Conservation (phyloP, 2,888 invertebrate species). For the Lutraria lutraria region DNA sequence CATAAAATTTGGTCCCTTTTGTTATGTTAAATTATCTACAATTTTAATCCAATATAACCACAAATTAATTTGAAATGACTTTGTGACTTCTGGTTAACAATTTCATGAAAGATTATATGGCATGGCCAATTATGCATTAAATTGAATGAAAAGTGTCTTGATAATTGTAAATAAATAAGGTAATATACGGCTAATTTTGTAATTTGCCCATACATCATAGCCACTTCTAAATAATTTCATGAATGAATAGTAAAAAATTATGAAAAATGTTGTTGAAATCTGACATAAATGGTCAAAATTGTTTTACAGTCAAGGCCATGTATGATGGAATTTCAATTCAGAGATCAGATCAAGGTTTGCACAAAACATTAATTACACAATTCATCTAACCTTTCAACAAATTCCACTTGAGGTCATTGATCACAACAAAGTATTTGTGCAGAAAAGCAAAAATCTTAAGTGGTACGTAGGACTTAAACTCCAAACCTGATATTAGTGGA, state of each 20-base stretch:
- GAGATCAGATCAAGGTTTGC: background rate
- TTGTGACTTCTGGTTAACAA: background rate
- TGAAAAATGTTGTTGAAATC: background rate
- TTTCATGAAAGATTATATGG: background rate
- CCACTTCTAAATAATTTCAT: background rate
- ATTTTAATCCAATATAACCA: background rate
- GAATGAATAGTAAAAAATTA: background rate
- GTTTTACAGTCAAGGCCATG: background rate
- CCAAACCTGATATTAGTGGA: too few species aligned
- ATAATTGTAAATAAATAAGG: background rate
- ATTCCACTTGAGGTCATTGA: too few species aligned
- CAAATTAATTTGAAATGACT: background rate
- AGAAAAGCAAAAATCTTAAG: too few species aligned
- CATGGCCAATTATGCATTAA: background rate
- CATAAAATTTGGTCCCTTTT: background rate
- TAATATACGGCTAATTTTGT: background rate
- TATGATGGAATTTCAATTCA: background rate
- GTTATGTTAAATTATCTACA: background rate
- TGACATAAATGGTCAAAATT: background rate
- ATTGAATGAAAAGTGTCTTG: background rate
- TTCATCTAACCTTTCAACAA: too few species aligned
- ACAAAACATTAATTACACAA: background rate
- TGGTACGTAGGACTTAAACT: too few species aligned
- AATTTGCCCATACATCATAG: background rate
- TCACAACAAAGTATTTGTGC: too few species aligned